Conservation (phyloP, 1,140 invertebrate genomes). For the Drosophila neocordata region DNA sequence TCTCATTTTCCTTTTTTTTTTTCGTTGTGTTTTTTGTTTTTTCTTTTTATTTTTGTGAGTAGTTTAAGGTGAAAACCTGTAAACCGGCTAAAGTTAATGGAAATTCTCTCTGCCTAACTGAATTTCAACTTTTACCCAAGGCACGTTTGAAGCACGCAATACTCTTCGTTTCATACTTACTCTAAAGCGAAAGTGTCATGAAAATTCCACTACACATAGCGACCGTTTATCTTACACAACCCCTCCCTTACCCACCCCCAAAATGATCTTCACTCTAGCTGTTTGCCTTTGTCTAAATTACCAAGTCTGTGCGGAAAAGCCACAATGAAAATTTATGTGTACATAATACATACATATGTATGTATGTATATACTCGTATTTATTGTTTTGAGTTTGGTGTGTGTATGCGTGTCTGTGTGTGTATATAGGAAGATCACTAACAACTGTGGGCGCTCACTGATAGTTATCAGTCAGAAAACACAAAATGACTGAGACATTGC, state of each 20-base stretch:
- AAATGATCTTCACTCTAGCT: neutral
- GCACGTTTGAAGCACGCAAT: slow-evolving; percentile 64
- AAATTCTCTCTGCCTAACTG: slow-evolving; percentile 50
- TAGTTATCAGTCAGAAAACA: neutral
- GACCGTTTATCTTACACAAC: neutral
- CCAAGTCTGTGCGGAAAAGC: slow-evolving; percentile 26
- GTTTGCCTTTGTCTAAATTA: slow-evolving; percentile 1
- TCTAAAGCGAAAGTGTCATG: slow-evolving; percentile 68
- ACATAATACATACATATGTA: no score
- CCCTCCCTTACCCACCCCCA: no score
- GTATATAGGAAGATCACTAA: slow-evolving; percentile 40
- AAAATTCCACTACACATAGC: slow-evolving; percentile 28
- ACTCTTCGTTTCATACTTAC: neutral
- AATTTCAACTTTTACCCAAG: slow-evolving; percentile 65
- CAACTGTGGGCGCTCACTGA: slow-evolving; percentile 15
- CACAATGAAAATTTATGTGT: slow-evolving; percentile 57
- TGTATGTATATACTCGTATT: slow-evolving; percentile 12
- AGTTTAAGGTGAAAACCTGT: slow-evolving; percentile 32
- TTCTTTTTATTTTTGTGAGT: slow-evolving; percentile 24
- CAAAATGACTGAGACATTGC: neutral
- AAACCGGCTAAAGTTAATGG: slow-evolving; percentile 34
- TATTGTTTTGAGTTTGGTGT: no score
- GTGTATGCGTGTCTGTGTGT: neutral
- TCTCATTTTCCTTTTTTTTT: neutral
- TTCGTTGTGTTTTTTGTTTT: slow-evolving; percentile 24